Conservation (phyloP, 2,113 vertebrate genomes). For the Plotosus lineatus region DNA sequence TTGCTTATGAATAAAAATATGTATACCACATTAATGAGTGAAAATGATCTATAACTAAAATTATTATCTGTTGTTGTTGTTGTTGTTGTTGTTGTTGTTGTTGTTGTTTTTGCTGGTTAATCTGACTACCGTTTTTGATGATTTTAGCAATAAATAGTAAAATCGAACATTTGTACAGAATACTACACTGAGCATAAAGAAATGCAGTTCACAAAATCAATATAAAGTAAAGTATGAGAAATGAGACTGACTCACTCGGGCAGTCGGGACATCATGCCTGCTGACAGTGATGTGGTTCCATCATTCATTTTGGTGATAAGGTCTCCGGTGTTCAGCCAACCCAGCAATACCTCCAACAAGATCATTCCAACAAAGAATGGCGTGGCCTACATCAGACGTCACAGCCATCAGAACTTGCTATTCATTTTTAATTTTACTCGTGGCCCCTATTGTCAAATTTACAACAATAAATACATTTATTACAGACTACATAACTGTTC, state of each 20-base stretch:
- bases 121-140: background rate
- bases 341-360: slow-evolving; percentile 79
- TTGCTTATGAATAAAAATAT: background rate
- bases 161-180: background rate
- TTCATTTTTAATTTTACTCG: background rate
- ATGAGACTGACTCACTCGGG: slow-evolving; percentile 76
- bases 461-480: too few species aligned
- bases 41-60: background rate
- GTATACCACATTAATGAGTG: background rate
- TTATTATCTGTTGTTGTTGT: background rate
- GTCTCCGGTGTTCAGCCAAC: slow-evolving; percentile 71
- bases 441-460: background rate
- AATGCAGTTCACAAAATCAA: background rate
- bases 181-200: background rate
- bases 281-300: slow-evolving; percentile 79
- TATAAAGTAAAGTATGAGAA: background rate
- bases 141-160: background rate
- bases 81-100: background rate
- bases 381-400: slow-evolving; percentile 79
- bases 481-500: too few species aligned
- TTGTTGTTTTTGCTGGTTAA: too few species aligned
- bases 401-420: slow-evolving; percentile 49
- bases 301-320: slow-evolving; percentile 73
- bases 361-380: slow-evolving; percentile 85
- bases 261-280: slow-evolving; percentile 83